Percentiles rank a stretch among this genome's conserved stretches.
Evolutionary conservation across 1,140 invertebrate species (phyloP).

Genomic region (Homarus americanus): DNA sequence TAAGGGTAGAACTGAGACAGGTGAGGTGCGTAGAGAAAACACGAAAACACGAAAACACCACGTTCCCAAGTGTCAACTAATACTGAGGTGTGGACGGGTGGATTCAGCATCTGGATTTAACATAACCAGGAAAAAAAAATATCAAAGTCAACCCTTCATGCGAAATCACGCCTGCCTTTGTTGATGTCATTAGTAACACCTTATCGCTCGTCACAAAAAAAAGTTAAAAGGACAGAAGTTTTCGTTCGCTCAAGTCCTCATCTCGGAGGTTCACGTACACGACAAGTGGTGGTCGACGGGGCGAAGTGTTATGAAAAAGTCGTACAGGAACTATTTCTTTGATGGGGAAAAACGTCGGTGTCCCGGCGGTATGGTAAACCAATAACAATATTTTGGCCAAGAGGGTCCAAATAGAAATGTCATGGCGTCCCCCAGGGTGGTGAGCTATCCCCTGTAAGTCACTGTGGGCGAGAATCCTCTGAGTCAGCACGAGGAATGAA

Average conservation of each 20-base stretch:
- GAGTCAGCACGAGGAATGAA: not conserved
- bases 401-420: conserved; percentile 52
- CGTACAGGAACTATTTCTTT: not conserved
- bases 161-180: conserved; percentile 3
- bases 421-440: conserved; percentile 2
- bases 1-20: no score
- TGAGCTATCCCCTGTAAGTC: not conserved
- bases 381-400: conserved; percentile 57
- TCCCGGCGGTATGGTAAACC: conserved; percentile 16
- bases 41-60: no score
- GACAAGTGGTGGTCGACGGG: not conserved
- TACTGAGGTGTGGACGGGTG: no score
- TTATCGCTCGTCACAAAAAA: conserved; percentile 1
- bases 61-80: no score
- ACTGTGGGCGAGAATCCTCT: not conserved
- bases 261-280: no score
- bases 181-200: not conserved
- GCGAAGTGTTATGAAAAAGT: not conserved
- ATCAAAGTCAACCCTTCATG: not conserved
- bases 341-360: not conserved
- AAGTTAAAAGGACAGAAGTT: no score
- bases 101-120: no score
- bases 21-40: no score
- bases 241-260: no score
- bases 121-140: not conserved